Conservation (phyloP, 2,113 vertebrate species). For the Tragelaphus scriptus region DNA sequence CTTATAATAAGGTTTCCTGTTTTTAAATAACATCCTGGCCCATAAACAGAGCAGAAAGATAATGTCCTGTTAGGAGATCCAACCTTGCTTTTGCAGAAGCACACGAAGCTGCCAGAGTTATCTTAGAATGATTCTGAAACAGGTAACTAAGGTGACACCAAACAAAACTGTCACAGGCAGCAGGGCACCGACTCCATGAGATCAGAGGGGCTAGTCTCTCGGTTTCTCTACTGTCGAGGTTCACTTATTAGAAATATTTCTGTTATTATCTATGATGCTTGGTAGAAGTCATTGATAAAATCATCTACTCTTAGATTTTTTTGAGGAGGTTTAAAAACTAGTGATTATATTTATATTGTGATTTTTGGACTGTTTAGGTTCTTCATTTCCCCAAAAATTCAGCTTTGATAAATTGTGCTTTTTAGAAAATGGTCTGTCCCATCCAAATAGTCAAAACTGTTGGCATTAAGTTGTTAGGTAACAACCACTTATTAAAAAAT, state of each 20-base stretch:
- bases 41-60: not conserved
- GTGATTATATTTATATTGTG: not conserved
- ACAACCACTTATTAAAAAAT: not conserved
- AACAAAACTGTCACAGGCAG: not conserved
- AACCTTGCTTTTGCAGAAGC: not conserved
- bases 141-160: not conserved
- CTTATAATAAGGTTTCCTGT: not conserved
- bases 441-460: not conserved
- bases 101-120: not conserved
- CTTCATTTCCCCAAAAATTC: not conserved
- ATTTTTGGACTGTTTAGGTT: not conserved
- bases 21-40: not conserved
- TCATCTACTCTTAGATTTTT: not conserved
- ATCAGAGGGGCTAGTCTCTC: not conserved
- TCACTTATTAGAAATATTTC: not conserved
- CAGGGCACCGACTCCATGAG: not conserved
- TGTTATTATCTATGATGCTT: not conserved
- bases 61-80: not conserved
- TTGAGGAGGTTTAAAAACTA: not conserved
- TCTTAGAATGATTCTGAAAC: not conserved
- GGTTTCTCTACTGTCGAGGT: not conserved
- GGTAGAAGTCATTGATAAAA: not conserved
- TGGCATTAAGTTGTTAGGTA: not conserved
- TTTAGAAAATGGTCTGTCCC: not conserved
- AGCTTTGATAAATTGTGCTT: not conserved